Evolutionary conservation across 2,888 invertebrate species (phyloP), one percentile per base, ranked within the genome.

Genomic region (Cephus rjabovi): DNA sequence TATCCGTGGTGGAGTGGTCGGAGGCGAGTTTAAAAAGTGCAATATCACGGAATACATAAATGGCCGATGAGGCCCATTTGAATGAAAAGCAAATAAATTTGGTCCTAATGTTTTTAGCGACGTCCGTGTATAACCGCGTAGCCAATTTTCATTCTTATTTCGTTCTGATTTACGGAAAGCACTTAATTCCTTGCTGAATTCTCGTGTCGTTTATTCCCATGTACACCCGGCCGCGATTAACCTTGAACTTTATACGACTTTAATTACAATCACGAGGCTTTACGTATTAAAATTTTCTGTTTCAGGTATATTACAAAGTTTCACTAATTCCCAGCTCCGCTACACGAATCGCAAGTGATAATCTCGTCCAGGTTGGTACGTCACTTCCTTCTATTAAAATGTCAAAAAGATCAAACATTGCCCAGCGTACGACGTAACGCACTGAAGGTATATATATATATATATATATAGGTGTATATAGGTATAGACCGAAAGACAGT

Each of bases 1-100:
- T 81, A 81, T 75, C 87, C 77, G 83, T 80, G 81, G 80, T 79
- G 79, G 83, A 83, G 86, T 85, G 84, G 87, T 85, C 85, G 86
- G 83, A 84, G 86, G 83, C 83, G 86, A 87, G 87, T 88, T 89
- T 86, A 81, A 88, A 90, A 90, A 89, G 86, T 88, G 90, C 89
- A 89, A 89, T 90, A 90, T 90, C 89, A 90, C 85, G 89, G 89
- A 90, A 89, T 89, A 90, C 86, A 90, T 90, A 90, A 90, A 90
- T 89, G 88, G 86, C 87, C 89, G 90, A 90, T 89, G 89, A 90
- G 89, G 87, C 83, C 82, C 84, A 90, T 90, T 90, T 90, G 89
- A 90, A 90, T 90, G 89, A 89, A 89, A 88, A 89, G 86, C 87
- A 89, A 87, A 90, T 90, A 89, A 90, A 89, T 90, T 85, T 87